Evolutionary conservation across 2,797 vertebrate species (phyloP), one percentile per base, ranked within the genome.

Genomic region (Hapalemur alaotrensis): DNA sequence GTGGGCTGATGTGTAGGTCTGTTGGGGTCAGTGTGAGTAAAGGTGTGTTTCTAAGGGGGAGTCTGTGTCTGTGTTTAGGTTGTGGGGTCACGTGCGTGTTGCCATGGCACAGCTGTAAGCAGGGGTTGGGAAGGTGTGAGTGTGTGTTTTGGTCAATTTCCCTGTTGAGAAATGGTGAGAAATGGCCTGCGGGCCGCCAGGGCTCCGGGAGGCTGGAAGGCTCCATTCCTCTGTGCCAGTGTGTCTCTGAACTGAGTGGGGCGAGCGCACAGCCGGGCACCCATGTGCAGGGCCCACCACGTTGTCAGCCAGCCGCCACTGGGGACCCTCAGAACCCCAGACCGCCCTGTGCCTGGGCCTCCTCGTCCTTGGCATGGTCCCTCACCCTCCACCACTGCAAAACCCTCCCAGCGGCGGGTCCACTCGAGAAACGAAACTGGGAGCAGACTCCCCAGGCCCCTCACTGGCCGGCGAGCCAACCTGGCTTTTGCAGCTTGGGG

Each of bases 251-350:
- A 30, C 15, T 0, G 0, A 17, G n/a, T 28, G 12, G 23, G 80
- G 32, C 2, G 1, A 50, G 30, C 23, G 0, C 38, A 6, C 4
- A n/a, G 30, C 38, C 4, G 0, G 65, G 43, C 52, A 23, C n/a
- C 28, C 14, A 14, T 0, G 32, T 43, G 48, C 65, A 54, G 65
- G 52, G 35, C 35, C 13, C 30, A 14, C n/a, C 6, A 2, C 46
- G 14, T 13, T 2, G 10, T 50, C 0, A 0, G 11, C 13, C 1
- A 12, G 2, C 54, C 35, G 9, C 10, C 54, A 25, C 54, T 57
- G 54, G 22, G 25, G 22, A 50, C 15, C 4, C 12, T 54, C 2
- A 43, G 72, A 59, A 18, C 98, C 97, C 98, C 97, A 98, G 97
- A 98, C 2, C 2, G 0, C 20, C 22, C 7, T 10, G 3, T 1